Percentiles rank a stretch among this genome's conserved stretches.
These are phyloP conservation scores for Quadriops clusia DNA, from an alignment of 2,888 invertebrate species.

Conservation along the genomic window DNA sequence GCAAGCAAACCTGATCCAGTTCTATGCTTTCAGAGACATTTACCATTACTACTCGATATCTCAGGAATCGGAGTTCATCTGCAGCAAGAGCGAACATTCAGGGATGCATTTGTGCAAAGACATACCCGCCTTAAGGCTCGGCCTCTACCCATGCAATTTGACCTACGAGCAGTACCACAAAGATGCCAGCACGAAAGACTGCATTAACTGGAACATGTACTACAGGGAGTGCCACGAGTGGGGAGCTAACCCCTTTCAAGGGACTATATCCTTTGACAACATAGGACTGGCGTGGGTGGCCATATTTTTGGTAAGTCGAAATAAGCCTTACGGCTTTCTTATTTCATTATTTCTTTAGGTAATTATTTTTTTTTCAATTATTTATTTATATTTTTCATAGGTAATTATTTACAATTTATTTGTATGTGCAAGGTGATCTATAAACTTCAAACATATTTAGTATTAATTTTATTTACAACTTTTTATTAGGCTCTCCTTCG, in stretches of 20 bases:
- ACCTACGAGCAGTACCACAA: constrained; percentile 35
- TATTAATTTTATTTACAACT: too few species aligned
- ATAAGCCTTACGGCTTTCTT: too few species aligned
- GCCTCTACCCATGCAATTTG: constrained; percentile 64
- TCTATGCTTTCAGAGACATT: constrained; percentile 39
- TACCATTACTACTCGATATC: constrained; percentile 80
- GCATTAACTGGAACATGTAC: constrained; percentile 98
- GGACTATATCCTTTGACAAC: constrained; percentile 98
- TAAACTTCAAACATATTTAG: too few species aligned
- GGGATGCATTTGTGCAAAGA: constrained; percentile 88
- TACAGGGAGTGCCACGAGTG: constrained; percentile 89
- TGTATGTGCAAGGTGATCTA: too few species aligned
- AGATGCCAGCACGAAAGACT: constrained; percentile 43
- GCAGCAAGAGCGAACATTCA: constrained; percentile 81
- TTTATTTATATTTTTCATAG: too few species aligned
- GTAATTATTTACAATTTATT: too few species aligned
- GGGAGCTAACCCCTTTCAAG: constrained; percentile 94
- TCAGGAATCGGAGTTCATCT: constrained; percentile 93
- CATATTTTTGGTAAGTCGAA: constrained; percentile 88
- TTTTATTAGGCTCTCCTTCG: too few species aligned
- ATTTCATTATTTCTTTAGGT: too few species aligned
- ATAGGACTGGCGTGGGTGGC: constrained; percentile 99
- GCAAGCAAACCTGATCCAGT: too few species aligned
- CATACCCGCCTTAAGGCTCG: constrained; percentile 68
- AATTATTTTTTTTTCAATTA: too few species aligned